These are phyloP conservation scores for Brenthis hecate DNA, from an alignment of 2,888 invertebrate species.

Conservation along the genomic window DNA sequence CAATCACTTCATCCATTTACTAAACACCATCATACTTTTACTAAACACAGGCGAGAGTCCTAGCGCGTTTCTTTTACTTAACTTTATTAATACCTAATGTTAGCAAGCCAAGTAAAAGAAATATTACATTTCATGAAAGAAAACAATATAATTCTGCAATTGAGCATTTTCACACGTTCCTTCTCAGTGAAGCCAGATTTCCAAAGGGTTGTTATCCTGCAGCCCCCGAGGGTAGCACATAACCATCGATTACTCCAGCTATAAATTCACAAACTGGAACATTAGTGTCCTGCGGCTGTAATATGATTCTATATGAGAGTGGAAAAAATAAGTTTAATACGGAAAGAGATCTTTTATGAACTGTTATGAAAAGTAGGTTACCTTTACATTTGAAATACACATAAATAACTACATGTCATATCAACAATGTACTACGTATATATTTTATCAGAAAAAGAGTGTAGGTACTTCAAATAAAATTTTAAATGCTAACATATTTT, in stretches of 20 bases:
- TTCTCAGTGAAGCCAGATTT: slow-evolving; percentile 22
- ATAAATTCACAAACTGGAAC: slow-evolving; percentile 34
- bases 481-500: no score
- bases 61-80: no score
- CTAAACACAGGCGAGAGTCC: no score
- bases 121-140: background rate
- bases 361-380: slow-evolving; percentile 3
- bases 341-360: slow-evolving; percentile 19
- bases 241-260: slow-evolving; percentile 33
- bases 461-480: no score
- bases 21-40: no score
- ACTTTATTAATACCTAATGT: no score
- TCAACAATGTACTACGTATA: no score
- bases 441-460: no score
- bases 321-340: slow-evolving; percentile 21
- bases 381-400: background rate
- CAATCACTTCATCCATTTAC: no score
- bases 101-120: background rate
- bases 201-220: slow-evolving; percentile 30
- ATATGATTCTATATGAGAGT: slow-evolving; percentile 32
- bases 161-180: slow-evolving; percentile 12
- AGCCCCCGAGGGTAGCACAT: slow-evolving; percentile 29
- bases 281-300: slow-evolving; percentile 32
- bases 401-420: background rate
- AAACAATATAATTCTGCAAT: slow-evolving; percentile 6